These are phyloP conservation scores for Netelia fuscicornis DNA, from an alignment of 2,888 invertebrate genomes.

Conservation along the genomic window DNA sequence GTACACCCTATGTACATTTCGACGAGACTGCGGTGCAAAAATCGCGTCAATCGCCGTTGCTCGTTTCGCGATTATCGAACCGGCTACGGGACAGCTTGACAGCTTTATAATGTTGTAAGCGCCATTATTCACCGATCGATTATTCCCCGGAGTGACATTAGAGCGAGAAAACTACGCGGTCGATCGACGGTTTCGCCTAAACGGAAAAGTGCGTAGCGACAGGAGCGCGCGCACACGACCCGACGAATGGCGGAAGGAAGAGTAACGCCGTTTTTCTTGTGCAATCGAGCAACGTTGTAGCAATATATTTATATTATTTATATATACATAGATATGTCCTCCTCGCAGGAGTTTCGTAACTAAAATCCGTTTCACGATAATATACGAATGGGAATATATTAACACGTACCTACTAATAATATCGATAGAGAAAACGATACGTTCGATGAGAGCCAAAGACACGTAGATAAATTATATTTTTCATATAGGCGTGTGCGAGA, in stretches of 20 bases:
- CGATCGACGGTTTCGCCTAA: constrained; percentile 13
- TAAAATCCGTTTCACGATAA: background rate
- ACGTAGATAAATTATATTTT: background rate
- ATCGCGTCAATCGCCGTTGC: constrained; percentile 18
- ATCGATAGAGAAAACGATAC: background rate
- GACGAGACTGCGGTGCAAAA: background rate
- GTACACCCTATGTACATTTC: background rate
- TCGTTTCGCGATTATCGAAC: constrained; percentile 52
- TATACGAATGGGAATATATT: background rate
- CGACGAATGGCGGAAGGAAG: constrained; percentile 61
- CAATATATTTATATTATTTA: background rate
- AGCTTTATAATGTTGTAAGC: constrained; percentile 51
- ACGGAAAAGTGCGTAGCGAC: background rate
- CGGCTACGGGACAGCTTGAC: constrained; percentile 25
- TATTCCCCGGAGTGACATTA: constrained; percentile 51
- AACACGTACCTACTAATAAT: background rate
- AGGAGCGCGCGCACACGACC: background rate
- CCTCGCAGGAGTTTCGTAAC: constrained; percentile 1
- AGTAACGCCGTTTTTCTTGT: constrained; percentile 35
- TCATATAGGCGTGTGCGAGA: background rate
- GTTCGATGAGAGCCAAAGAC: background rate
- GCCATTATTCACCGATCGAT: constrained; percentile 57
- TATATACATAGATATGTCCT: background rate
- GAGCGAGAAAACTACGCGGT: background rate
- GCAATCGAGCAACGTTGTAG: constrained; percentile 49